These are phyloP conservation scores for Zaprionus nigranus DNA, from an alignment of 1,140 invertebrate species.

Conservation along the genomic window DNA sequence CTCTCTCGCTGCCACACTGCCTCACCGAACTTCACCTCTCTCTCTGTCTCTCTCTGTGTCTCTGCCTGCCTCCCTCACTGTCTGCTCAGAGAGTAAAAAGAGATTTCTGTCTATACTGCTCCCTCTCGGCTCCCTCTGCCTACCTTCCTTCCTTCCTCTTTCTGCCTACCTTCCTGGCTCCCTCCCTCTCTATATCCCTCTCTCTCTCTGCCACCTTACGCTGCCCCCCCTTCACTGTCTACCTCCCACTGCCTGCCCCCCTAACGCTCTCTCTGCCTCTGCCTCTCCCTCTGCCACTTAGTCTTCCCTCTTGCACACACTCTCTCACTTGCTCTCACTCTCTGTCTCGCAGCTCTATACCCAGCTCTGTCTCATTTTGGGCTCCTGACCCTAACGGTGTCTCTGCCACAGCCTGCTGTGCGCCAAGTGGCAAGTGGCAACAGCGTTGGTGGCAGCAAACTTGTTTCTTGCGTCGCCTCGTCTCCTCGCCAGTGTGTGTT, in stretches of 20 bases:
- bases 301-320: no score
- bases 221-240: not conserved
- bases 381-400: constrained; percentile 73
- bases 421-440: constrained; percentile 16
- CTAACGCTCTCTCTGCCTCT: not conserved
- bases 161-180: no score
- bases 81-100: no score
- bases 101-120: not conserved
- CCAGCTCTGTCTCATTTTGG: constrained; percentile 33
- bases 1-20: not conserved
- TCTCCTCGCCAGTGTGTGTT: not conserved
- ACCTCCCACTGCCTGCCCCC: no score
- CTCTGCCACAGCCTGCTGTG: constrained; percentile 4
- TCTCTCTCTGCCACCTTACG: not conserved
- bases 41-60: not conserved
- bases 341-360: not conserved
- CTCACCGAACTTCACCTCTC: not conserved
- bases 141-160: not conserved
- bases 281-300: not conserved
- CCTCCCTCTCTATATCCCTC: not conserved
- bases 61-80: not conserved
- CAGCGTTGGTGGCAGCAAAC: constrained; percentile 47
- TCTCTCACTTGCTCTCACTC: not conserved
- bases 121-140: not conserved
- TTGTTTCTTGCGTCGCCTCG: constrained; percentile 10